Evolutionary conservation across 2,888 invertebrate species (phyloP), one percentile per base, ranked within the genome.

Genomic region (Drosophila nr. perissopoda): DNA sequence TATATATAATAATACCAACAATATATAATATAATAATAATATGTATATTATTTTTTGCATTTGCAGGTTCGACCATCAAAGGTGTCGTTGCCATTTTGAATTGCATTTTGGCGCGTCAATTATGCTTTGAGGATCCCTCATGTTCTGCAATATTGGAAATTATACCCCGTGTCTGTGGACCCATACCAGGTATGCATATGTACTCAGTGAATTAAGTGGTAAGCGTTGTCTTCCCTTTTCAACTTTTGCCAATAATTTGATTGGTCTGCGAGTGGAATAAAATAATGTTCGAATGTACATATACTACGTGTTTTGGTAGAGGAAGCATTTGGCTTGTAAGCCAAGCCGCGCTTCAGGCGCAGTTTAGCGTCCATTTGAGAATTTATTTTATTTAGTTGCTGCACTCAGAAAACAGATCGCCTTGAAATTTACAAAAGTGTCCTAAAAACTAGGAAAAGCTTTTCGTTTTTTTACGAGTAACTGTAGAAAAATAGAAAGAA

Each of bases 101-200:
- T 94, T 98, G 98, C 93, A 95, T 98, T 81, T 95, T 97, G 92
- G 98, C 98, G 64, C 95, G 97, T 83, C 97, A 97, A 93, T 95
- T 97, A 77, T 98, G 98, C 94, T 97, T 97, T 93, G 97, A 98
- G 92, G 97, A 98, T 94, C 95, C 97, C 74, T 97, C 97, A 82
- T 98, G 98, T 94, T 96, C 97, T 82, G 97, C 97, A 78, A 97
- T 98, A 93, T 94, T 98, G 92, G 97, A 97, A 94, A 97, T 98
- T 91, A 97, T 98, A 92, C 97, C 97, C 64, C 95, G 97, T 89
- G 97, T 98, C 87, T 98, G 98, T 93, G 98, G 98, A 79, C 96
- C 97, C 81, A 97, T 97, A 94, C 95, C 97, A 93, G 97, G 98
- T 98, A 93, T 96, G 96, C 94, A 33, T 16, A 1, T 11, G 36